Evolutionary conservation across 2,888 invertebrate species (phyloP).

Genomic region (Lepidonotus clava): DNA sequence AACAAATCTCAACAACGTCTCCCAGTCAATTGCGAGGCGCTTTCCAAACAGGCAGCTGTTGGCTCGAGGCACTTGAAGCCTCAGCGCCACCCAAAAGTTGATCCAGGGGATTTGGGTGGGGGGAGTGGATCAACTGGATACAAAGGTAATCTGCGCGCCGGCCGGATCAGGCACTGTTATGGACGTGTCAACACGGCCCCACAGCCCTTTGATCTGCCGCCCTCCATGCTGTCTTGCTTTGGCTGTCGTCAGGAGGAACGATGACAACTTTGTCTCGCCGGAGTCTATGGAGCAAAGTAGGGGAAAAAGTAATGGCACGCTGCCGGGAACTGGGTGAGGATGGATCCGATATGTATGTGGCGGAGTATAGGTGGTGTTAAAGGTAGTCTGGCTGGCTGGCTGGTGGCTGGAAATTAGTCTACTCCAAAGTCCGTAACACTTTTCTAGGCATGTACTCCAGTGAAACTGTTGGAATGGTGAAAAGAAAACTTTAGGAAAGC

Average conservation of each 20-base stretch:
- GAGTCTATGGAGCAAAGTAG: too few species aligned
- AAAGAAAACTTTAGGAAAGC: too few species aligned
- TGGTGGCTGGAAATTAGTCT: too few species aligned
- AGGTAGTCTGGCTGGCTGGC: too few species aligned
- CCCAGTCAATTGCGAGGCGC: not conserved
- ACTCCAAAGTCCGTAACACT: too few species aligned
- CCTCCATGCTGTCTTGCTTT: not conserved
- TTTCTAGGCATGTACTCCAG: too few species aligned
- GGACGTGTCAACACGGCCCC: not conserved
- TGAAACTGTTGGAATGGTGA: too few species aligned
- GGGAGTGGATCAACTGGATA: conserved; percentile 14
- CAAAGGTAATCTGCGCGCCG: not conserved
- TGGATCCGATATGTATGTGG: too few species aligned
- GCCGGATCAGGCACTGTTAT: not conserved
- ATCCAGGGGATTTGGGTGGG: not conserved
- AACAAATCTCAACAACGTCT: conserved; percentile 27
- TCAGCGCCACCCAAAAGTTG: not conserved
- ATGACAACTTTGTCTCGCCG: not conserved
- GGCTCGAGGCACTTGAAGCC: not conserved
- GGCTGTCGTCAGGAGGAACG: conserved; percentile 43
- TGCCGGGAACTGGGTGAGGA: too few species aligned
- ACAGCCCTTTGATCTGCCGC: not conserved
- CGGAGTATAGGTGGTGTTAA: too few species aligned
- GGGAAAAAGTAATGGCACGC: too few species aligned
- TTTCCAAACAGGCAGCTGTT: not conserved